These are phyloP conservation scores for Actenoides hombroni DNA, from an alignment of 2,113 vertebrate species.

Conservation along the genomic window DNA sequence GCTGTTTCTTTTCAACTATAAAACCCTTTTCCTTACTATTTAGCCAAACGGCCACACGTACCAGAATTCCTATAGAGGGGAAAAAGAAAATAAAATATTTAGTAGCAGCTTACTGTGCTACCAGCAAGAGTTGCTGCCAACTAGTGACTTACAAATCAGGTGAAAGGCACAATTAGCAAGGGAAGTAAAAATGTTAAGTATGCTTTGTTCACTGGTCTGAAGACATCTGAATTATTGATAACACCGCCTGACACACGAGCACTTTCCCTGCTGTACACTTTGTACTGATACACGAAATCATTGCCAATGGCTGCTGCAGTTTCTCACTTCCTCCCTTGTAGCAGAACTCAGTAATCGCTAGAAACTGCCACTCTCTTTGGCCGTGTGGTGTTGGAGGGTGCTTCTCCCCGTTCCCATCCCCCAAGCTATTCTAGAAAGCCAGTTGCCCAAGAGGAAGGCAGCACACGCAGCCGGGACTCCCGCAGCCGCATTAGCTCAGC, in stretches of 20 bases:
- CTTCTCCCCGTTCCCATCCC: background rate
- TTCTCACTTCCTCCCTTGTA: background rate
- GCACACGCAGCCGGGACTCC: background rate
- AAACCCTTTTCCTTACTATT: background rate
- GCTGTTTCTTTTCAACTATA: background rate
- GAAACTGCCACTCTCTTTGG: background rate
- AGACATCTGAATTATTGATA: background rate
- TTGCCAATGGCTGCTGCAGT: background rate
- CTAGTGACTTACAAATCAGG: background rate
- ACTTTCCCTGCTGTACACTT: background rate
- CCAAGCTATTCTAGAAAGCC: background rate
- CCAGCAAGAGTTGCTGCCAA: background rate
- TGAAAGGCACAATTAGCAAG: background rate
- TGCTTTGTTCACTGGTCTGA: background rate
- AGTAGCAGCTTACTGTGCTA: background rate
- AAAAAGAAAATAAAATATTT: background rate
- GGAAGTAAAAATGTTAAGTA: background rate
- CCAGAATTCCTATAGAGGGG: background rate
- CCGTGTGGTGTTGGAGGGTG: background rate
- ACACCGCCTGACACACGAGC: accelerated
- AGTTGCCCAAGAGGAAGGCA: background rate
- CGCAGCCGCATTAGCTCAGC: background rate
- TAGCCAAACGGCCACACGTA: background rate
- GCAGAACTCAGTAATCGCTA: background rate
- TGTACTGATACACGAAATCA: background rate